A percentile compares a stretch with the other conserved stretches of the same genome.
phyloP scores from a whole-genome alignment of 2,797 vertebrate species.

The Paguma larvata region DNA sequence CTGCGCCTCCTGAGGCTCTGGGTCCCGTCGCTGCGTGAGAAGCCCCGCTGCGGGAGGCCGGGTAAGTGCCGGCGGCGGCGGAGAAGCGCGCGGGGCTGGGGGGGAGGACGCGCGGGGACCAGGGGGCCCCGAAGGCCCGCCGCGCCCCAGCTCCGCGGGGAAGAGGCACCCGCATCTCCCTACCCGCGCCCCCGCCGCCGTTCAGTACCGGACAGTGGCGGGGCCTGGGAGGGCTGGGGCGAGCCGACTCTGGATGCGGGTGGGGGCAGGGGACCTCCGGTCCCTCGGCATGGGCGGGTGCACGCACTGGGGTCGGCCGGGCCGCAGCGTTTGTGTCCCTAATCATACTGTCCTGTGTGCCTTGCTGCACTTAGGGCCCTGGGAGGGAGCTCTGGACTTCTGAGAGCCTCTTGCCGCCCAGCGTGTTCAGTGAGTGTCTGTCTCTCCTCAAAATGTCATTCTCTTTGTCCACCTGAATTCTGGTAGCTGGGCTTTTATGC shows the following conservation, averaged over 20 bases:
- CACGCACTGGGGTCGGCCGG: accelerated
- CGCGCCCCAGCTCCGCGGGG: background rate
- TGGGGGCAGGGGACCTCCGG: background rate
- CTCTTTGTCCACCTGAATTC: constrained; percentile 52
- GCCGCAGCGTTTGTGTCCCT: background rate
- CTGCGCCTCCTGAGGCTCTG: background rate
- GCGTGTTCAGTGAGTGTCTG: background rate
- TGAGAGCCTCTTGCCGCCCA: background rate
- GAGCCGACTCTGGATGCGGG: background rate
- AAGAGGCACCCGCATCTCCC: background rate
- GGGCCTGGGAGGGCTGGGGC: background rate
- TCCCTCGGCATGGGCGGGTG: background rate
- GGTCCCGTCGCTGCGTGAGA: background rate
- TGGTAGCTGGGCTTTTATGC: background rate
- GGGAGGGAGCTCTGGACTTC: background rate
- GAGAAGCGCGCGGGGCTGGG: background rate
- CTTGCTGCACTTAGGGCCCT: background rate
- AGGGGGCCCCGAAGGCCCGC: background rate
- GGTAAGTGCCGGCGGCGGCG: constrained; percentile 66
- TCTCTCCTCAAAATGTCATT: background rate
- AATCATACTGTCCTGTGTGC: background rate
- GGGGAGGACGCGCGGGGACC: background rate
- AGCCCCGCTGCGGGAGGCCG: background rate
- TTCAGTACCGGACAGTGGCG: accelerated
- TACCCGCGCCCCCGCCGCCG: no score